phyloP scores from a whole-genome alignment of 2,888 invertebrate species.

The Plebejus melissa region DNA sequence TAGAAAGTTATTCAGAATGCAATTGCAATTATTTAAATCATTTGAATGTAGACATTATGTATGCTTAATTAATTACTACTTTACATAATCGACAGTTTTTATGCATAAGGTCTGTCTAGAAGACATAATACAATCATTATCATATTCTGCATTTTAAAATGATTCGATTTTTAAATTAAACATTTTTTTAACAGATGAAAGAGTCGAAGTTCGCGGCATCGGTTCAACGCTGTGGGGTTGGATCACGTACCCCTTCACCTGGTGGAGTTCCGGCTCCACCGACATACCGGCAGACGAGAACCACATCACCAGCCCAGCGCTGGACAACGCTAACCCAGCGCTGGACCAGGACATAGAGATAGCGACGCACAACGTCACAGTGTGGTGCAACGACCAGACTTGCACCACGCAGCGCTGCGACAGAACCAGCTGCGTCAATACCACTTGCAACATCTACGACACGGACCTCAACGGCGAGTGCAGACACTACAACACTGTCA shows the following conservation, averaged over 20 bases:
- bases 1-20: not conserved
- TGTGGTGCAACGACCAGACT: slow-evolving; percentile 72
- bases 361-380: slow-evolving; percentile 58
- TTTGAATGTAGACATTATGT: not conserved
- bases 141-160: not conserved
- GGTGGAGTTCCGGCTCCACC: slow-evolving; percentile 53
- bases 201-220: slow-evolving; percentile 58
- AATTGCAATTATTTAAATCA: not conserved
- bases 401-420: slow-evolving; percentile 70
- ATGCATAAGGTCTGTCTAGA: not conserved
- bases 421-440: slow-evolving; percentile 55
- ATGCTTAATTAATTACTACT: not conserved
- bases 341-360: slow-evolving; percentile 51
- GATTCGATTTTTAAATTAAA: not conserved
- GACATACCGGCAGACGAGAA: slow-evolving; percentile 45
- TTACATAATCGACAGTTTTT: not conserved
- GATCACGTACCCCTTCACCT: slow-evolving; percentile 68
- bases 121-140: not conserved
- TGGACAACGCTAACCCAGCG: slow-evolving; percentile 29
- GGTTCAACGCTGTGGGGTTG: slow-evolving; percentile 67
- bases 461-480: slow-evolving; percentile 69
- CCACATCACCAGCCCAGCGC: slow-evolving; percentile 41
- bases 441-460: slow-evolving; percentile 70
- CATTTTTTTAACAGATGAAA: slow-evolving; percentile 44
- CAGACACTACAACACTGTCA: slow-evolving; percentile 53